phyloP scores from a whole-genome alignment of 2,113 vertebrate species.

The Takifugu bimaculatus region DNA sequence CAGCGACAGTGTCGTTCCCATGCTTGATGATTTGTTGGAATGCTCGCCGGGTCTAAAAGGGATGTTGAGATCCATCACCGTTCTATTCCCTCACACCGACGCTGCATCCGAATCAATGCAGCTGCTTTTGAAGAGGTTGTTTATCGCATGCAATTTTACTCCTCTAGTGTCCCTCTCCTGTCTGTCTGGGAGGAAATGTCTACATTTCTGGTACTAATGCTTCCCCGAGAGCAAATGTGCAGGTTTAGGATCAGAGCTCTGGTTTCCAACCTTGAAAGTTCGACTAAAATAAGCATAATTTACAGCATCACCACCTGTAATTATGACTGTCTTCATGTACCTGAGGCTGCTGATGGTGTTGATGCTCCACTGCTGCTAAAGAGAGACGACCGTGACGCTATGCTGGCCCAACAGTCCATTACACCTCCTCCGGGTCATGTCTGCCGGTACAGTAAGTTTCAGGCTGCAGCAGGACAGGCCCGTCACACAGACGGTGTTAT shows the following conservation, averaged over 20 bases:
- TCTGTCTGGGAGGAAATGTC: constrained; percentile 33
- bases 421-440: constrained; percentile 29
- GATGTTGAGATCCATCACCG: constrained; percentile 64
- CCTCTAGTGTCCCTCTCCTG: constrained; percentile 25
- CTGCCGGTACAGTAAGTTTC: constrained; percentile 8
- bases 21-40: constrained; percentile 58
- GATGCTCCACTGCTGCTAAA: too few relatives aligned
- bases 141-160: constrained; percentile 65
- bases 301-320: too few relatives aligned
- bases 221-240: too few relatives aligned
- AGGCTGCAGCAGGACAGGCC: constrained; percentile 9
- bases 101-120: constrained; percentile 54
- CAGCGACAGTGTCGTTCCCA: constrained; percentile 46
- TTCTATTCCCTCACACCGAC: constrained; percentile 43
- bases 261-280: too few relatives aligned
- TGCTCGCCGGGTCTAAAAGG: constrained; percentile 27
- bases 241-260: too few relatives aligned
- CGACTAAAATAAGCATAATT: too few relatives aligned
- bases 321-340: too few relatives aligned
- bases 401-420: constrained; percentile 41
- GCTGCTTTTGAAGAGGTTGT: constrained; percentile 43
- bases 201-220: constrained; percentile 53
- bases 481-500: too few relatives aligned
- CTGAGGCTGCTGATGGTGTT: too few relatives aligned
- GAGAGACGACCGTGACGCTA: too few relatives aligned